A percentile compares a stretch with the other conserved stretches of the same genome.
Evolutionary conservation across 2,797 vertebrate species (phyloP).

Genomic region (Silurus lanzhouensis): DNA sequence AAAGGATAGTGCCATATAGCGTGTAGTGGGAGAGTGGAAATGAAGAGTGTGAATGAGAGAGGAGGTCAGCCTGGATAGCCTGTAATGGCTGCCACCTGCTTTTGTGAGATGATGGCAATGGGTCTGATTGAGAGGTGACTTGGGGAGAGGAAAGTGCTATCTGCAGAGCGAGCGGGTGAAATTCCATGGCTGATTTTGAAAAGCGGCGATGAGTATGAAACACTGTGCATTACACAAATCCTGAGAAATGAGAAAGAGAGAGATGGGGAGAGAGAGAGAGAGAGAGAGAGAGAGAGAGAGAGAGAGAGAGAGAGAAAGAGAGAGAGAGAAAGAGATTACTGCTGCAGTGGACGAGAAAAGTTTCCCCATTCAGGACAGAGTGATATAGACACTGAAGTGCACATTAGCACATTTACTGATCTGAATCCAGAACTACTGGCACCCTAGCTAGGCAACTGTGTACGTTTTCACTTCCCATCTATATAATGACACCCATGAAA

Average conservation of each 20-base stretch:
- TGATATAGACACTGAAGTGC: background rate
- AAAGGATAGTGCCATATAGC: slow-evolving; percentile 1
- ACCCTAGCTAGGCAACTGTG: background rate
- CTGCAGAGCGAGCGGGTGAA: slow-evolving; percentile 18
- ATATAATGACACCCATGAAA: background rate
- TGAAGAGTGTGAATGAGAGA: slow-evolving; percentile 7
- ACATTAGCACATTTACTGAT: background rate
- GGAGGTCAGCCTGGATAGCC: slow-evolving; percentile 15
- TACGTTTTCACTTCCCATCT: background rate
- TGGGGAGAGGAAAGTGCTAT: slow-evolving; percentile 41
- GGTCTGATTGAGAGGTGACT: slow-evolving; percentile 44
- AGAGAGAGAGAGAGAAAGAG: background rate
- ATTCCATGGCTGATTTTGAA: slow-evolving; percentile 43
- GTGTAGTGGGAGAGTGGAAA: slow-evolving; percentile 17
- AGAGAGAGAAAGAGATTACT: background rate
- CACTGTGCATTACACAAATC: background rate
- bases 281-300: no score
- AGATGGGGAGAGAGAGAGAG: background rate
- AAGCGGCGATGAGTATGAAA: slow-evolving; percentile 15
- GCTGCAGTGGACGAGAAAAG: background rate
- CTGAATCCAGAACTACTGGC: background rate
- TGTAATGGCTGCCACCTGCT: slow-evolving; percentile 35
- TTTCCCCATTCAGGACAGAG: background rate
- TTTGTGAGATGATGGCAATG: slow-evolving; percentile 44
- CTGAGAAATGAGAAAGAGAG: background rate